A percentile compares a stretch with the other conserved stretches of the same genome.
Evolutionary conservation across 2,113 vertebrate species (phyloP).

Genomic region (Amblyopsis rosae): DNA sequence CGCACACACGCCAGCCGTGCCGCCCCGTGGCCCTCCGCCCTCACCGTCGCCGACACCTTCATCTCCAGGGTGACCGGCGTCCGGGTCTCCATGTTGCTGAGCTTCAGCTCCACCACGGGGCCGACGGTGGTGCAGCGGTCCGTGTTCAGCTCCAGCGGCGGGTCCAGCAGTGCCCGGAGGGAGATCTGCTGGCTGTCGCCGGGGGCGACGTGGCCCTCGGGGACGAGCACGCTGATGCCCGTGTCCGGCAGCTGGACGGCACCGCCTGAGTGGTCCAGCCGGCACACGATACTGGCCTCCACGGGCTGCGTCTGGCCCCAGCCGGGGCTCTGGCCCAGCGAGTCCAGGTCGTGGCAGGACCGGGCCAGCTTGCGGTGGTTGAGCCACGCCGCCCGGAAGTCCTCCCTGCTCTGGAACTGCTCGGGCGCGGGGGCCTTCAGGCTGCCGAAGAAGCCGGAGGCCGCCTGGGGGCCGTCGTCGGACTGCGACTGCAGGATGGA

Average conservation of each 20-base stretch:
- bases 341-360: slow-evolving; percentile 93
- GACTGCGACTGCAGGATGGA: slow-evolving; percentile 89
- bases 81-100: slow-evolving; percentile 92
- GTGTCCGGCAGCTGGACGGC: slow-evolving; percentile 91
- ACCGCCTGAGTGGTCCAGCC: slow-evolving; percentile 89
- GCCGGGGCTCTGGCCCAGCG: slow-evolving; percentile 91
- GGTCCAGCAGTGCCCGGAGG: slow-evolving; percentile 90
- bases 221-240: slow-evolving; percentile 87
- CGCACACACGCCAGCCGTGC: slow-evolving; percentile 86
- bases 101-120: slow-evolving; percentile 92
- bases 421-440: slow-evolving; percentile 91
- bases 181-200: slow-evolving; percentile 93
- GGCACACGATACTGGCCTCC: slow-evolving; percentile 91
- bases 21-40: slow-evolving; percentile 80
- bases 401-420: slow-evolving; percentile 94
- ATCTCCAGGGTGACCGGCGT: slow-evolving; percentile 86
- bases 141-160: slow-evolving; percentile 89
- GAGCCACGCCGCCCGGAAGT: slow-evolving; percentile 92
- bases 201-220: slow-evolving; percentile 85
- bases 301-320: slow-evolving; percentile 97
- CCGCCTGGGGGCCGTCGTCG: slow-evolving; percentile 39
- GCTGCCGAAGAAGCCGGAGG: slow-evolving; percentile 79
- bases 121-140: slow-evolving; percentile 89
- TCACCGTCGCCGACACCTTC: slow-evolving; percentile 89
- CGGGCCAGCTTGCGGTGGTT: slow-evolving; percentile 93